phyloP scores from a whole-genome alignment of 2,888 invertebrate species.

The Microctonus aethiopoides region DNA sequence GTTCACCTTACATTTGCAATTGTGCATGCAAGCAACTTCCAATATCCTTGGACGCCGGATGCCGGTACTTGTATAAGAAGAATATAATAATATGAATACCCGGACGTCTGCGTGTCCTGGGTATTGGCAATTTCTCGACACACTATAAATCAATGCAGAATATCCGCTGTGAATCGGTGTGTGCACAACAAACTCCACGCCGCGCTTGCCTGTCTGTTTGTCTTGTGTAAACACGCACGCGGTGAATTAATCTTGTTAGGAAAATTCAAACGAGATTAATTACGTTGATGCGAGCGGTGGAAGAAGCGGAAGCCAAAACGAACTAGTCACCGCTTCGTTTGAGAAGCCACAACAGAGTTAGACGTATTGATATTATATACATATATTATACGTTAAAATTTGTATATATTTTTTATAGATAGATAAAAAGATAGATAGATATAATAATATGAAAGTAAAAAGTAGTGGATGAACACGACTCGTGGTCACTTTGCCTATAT shows the following conservation, averaged over 20 bases:
- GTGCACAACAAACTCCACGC: background rate
- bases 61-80: background rate
- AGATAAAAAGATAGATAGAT: slow-evolving; percentile 1
- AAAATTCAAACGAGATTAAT: slow-evolving; percentile 33
- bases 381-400: background rate
- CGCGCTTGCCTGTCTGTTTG: background rate
- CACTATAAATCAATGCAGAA: slow-evolving; percentile 17
- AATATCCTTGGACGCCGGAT: slow-evolving; percentile 10
- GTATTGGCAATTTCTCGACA: background rate
- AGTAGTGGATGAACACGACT: slow-evolving; percentile 13
- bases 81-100: background rate
- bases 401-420: background rate
- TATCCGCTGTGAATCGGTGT: background rate
- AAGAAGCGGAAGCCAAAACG: slow-evolving; percentile 42
- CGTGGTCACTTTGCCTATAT: background rate
- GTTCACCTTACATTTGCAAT: background rate
- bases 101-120: background rate
- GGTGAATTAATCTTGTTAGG: slow-evolving; percentile 18
- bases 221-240: background rate
- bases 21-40: background rate
- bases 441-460: background rate
- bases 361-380: slow-evolving; percentile 27
- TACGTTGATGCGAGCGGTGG: slow-evolving; percentile 26
- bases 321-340: slow-evolving; percentile 41
- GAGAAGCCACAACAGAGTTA: slow-evolving; percentile 7